Conservation (phyloP, 2,797 vertebrate species). For the Thaleichthys pacificus region DNA sequence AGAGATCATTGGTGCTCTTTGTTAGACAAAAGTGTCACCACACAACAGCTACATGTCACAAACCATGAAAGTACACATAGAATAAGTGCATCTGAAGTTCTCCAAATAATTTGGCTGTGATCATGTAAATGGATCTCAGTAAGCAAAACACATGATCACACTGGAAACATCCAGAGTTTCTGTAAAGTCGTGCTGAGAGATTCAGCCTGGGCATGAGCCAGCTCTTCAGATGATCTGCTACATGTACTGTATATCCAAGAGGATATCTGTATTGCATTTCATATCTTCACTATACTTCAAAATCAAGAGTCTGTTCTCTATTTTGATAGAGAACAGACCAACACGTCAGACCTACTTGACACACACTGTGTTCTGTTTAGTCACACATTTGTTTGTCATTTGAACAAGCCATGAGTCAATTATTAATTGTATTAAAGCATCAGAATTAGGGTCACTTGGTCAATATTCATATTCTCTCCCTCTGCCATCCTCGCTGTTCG, state of each 20-base stretch:
- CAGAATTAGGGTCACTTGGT: neutral
- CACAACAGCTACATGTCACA: neutral
- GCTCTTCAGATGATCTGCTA: slow-evolving; percentile 62
- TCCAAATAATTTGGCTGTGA: neutral
- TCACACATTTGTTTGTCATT: neutral
- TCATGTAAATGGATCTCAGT: slow-evolving; percentile 22
- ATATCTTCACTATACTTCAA: slow-evolving; percentile 23
- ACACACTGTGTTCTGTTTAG: neutral
- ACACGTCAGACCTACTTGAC: neutral
- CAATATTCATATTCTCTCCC: neutral
- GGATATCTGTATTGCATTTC: slow-evolving; percentile 73
- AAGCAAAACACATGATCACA: slow-evolving; percentile 65
- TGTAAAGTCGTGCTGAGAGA: slow-evolving; percentile 28
- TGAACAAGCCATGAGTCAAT: no score
- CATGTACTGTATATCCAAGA: slow-evolving; percentile 70
- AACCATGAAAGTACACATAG: neutral
- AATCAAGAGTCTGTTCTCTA: neutral
- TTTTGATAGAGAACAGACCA: neutral
- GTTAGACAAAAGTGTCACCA: neutral
- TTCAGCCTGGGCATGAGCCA: slow-evolving; percentile 42
- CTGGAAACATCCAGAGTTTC: slow-evolving; percentile 63
- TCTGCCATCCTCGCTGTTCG: neutral
- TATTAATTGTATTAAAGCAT: no score
- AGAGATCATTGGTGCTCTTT: neutral
- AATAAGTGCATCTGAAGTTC: neutral